Evolutionary conservation across 1,140 invertebrate genomes (phyloP), one percentile per base, ranked within the genome.

Genomic region (Bombus haemorrhoidalis): DNA sequence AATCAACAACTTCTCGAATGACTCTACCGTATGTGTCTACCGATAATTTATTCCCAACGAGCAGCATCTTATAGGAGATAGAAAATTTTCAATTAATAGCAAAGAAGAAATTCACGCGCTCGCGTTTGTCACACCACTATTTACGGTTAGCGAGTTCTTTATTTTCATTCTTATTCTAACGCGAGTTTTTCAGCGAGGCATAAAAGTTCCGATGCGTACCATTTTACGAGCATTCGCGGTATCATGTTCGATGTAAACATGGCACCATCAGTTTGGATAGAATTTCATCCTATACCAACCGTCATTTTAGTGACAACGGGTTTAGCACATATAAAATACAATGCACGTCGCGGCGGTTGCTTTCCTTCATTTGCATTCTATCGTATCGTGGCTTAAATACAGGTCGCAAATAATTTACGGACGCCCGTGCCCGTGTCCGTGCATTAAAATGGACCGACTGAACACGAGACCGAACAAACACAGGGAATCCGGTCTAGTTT

Each of bases 291-390:
- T 10, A 25, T 72, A 62, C 22, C 43, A 86, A 76, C 47, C 68
- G 64, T 3, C 41, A 53, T 53, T 18, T 53, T 53, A 47, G 34
- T 25, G 32, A n/a, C 39, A n/a, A 43, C 47, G 28, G 28, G 12
- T 43, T 90, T 76, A 41, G 9, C 53, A 88, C 64, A n/a, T 62
- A 62, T n/a, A 62, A n/a, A 62, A 62, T n/a, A 59, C 89, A 5
- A 66, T 32, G 47, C 89, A 88, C 89, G 91, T 91, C n/a, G 64
- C 22, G 15, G 84, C 84, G 86, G 86, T 90, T 91, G 81, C 90
- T 92, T 92, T 91, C 91, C 90, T 91, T 78, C 57, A 92, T 92
- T 91, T 91, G 85, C 89, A 92, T 91, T 87, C 66, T 39, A n/a
- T 12, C 41, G 43, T 37, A 43, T 66, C 47, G 59, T 78, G 69